Conservation (phyloP, 2,113 vertebrate species). For the Crypturellus undulatus region DNA sequence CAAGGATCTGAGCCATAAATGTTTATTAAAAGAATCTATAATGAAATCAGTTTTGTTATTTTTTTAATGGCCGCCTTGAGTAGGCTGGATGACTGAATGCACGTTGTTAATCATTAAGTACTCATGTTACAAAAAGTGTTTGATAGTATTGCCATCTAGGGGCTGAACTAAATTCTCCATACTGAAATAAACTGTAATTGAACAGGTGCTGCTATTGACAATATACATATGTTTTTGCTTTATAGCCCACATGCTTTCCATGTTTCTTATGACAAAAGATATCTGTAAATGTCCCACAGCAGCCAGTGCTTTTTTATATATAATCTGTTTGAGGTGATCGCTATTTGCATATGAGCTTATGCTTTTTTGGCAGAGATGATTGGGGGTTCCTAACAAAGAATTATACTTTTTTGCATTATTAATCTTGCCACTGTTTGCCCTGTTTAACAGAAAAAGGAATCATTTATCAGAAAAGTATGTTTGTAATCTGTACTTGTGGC, state of each 20-base stretch:
- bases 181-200: slow-evolving; percentile 86
- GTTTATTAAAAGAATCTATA: slow-evolving; percentile 91
- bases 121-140: slow-evolving; percentile 83
- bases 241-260: slow-evolving; percentile 87
- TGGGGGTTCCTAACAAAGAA: slow-evolving; percentile 79
- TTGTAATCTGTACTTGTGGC: slow-evolving; percentile 79
- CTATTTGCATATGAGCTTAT: slow-evolving; percentile 78
- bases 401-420: slow-evolving; percentile 85
- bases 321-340: slow-evolving; percentile 82
- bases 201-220: slow-evolving; percentile 91
- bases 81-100: slow-evolving; percentile 80
- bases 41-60: slow-evolving; percentile 91
- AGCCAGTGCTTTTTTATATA: slow-evolving; percentile 78
- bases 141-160: slow-evolving; percentile 94
- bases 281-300: slow-evolving; percentile 79
- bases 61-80: slow-evolving; percentile 88
- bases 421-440: slow-evolving; percentile 83
- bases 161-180: slow-evolving; percentile 82
- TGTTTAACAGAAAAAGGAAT: slow-evolving; percentile 80
- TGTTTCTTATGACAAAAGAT: slow-evolving; percentile 86
- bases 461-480: slow-evolving; percentile 82
- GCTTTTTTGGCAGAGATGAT: slow-evolving; percentile 75
- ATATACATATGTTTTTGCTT: slow-evolving; percentile 90
- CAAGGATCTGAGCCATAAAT: slow-evolving; percentile 84
- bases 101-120: slow-evolving; percentile 85